A percentile compares a stretch with the other conserved stretches of the same genome.
Conservation (phyloP, 2,797 vertebrate genomes). For the Geotrypetes seraphini region DNA sequence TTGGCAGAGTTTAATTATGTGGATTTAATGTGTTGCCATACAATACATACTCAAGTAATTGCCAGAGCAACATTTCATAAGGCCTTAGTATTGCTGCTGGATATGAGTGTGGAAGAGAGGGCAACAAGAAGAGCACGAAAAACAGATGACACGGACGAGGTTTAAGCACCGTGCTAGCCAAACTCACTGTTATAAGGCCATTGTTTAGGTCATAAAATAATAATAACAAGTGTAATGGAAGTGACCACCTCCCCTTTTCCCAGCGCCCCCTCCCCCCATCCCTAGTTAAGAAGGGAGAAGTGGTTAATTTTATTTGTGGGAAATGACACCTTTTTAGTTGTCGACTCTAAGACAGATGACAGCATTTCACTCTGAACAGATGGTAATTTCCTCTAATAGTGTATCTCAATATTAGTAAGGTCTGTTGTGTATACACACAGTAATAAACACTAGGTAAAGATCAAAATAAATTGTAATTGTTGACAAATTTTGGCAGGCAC, state of each 20-base stretch:
- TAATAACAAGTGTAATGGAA: too few species aligned
- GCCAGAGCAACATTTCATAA: constrained; percentile 28
- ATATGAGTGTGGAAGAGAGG: constrained; percentile 29
- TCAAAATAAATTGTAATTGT: constrained; percentile 86
- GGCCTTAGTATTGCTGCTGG: constrained; percentile 21
- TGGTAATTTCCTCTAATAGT: constrained; percentile 92
- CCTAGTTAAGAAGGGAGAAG: constrained; percentile 42
- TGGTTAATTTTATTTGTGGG: constrained; percentile 68
- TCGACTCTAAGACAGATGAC: constrained; percentile 80
- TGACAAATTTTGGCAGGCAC: constrained; percentile 72
- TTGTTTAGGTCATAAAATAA: neutral
- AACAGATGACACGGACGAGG: constrained; percentile 44
- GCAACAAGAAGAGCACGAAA: constrained; percentile 24
- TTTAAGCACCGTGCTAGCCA: constrained; percentile 34
- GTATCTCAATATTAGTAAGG: constrained; percentile 80
- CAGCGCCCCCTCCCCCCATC: neutral
- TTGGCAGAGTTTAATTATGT: constrained; percentile 33
- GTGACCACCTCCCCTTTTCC: neutral
- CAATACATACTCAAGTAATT: constrained; percentile 21
- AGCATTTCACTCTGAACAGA: constrained; percentile 85
- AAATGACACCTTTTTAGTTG: constrained; percentile 74
- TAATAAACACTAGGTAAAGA: constrained; percentile 82
- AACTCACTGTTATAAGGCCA: constrained; percentile 38
- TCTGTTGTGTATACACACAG: constrained; percentile 81
- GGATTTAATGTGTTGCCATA: constrained; percentile 27